Base-by-base conservation (phyloP, 2,888 invertebrate species). In the Cordilura impudica region DNA sequence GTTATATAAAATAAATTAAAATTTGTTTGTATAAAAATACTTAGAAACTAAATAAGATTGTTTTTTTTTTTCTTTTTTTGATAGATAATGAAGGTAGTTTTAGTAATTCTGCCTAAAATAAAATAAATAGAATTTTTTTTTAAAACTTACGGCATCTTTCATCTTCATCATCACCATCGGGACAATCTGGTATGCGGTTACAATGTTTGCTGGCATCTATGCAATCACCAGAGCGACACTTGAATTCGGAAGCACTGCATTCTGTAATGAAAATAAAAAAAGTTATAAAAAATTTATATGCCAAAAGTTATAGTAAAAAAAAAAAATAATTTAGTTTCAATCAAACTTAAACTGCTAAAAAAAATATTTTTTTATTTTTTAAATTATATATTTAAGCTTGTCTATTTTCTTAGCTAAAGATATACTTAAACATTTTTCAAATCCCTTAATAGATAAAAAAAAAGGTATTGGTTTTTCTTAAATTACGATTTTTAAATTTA, bases 81-180 rank as follows among this genome's bases (percentile, higher is more conserved):
- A 23, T 23, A 23, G 1, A 26, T 54, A 45, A 8, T 2, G 53
- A 23, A 23, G 16, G 58, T 69, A 58, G 16, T 4, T n/a, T 6
- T 4, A 1, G 31, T 4, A 10, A 23, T 31, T 65, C 53, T 10
- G 58, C 18, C 66, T 23, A 53, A 14, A 53, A 29, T 53, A n/a
- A 51, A 19, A 21, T n/a, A 2, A 12, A 18, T 26, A 14, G 4
- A 47, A 29, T 6, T 56, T 56, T 29, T 4, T 16, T 29, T n/a
- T 67, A 53, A 51, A 43, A 89, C 90, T 89, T 88, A 90, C 90
- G 86, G 83, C 90, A 90, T 69, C 86, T 85, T 4, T 85, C 84
- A 76, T 84, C 83, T 88, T 94, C 94, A 86, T 94, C 94, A 23
- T 93, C 92, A 56, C 90, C 90, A 81, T 93, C 93, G 23, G 86